phyloP scores from a whole-genome alignment of 2,113 vertebrate genomes.

The Empidonax alnorum region DNA sequence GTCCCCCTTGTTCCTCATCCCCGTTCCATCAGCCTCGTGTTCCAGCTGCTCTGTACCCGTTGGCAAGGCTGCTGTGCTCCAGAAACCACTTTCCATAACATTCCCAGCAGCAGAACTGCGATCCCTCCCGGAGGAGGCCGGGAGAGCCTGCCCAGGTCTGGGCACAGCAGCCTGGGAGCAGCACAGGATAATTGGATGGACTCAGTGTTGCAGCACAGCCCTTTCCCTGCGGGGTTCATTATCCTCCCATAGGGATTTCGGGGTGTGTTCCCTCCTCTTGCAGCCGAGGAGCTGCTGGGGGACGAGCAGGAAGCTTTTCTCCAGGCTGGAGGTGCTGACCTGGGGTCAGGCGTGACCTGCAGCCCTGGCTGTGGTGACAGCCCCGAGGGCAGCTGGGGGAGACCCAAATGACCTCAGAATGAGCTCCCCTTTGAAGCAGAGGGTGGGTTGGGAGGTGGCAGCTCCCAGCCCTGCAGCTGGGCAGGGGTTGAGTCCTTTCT shows the following conservation, averaged over 20 bases:
- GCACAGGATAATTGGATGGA: rapidly evolving
- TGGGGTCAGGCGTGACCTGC: background rate
- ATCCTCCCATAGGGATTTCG: rapidly evolving
- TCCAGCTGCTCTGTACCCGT: background rate
- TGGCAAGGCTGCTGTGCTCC: background rate
- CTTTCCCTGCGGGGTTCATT: rapidly evolving
- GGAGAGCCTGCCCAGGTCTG: background rate
- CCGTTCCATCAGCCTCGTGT: rapidly evolving
- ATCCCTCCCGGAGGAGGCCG: background rate
- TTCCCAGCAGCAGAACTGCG: background rate
- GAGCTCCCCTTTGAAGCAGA: background rate
- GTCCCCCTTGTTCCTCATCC: background rate
- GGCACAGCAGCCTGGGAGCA: background rate
- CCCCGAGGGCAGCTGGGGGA: background rate
- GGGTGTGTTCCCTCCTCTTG: background rate
- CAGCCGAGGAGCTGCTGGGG: background rate
- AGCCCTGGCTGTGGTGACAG: background rate
- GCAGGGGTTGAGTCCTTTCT: background rate
- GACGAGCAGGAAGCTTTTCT: background rate
- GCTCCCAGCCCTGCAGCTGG: background rate
- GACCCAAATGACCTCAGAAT: background rate
- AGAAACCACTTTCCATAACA: rapidly evolving
- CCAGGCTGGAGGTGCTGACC: background rate
- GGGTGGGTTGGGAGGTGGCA: background rate
- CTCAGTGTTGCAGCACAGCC: rapidly evolving